A percentile compares a stretch with the other conserved stretches of the same genome.
phyloP scores from a whole-genome alignment of 2,797 vertebrate genomes.

The Anas capensis region DNA sequence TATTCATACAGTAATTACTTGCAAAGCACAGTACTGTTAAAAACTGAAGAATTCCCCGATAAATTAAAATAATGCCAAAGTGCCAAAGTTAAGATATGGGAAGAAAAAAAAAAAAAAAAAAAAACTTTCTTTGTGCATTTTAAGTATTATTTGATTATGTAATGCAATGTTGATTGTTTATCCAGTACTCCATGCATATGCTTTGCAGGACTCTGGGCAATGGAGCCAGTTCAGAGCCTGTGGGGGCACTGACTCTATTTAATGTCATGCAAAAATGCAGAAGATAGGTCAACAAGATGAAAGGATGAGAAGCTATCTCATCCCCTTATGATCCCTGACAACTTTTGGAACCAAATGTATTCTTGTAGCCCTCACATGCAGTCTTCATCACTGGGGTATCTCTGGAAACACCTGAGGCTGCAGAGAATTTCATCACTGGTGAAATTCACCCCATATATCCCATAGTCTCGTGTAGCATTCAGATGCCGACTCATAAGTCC shows the following conservation, averaged over 20 bases:
- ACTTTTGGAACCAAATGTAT: too few species aligned
- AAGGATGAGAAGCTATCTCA: not conserved
- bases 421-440: not conserved
- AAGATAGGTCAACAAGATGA: not conserved
- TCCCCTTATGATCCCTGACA: not conserved
- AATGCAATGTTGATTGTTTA: not conserved
- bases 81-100: not conserved
- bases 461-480: not conserved
- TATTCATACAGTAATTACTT: not conserved
- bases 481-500: not conserved
- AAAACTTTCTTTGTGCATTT: not conserved
- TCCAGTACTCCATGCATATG: accelerated
- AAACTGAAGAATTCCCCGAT: not conserved
- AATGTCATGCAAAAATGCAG: not conserved
- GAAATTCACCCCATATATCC: not conserved
- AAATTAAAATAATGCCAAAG: not conserved
- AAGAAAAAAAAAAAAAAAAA: too few species aligned
- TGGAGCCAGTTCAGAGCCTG: not conserved
- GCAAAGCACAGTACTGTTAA: not conserved
- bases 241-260: not conserved
- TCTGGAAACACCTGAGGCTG: not conserved
- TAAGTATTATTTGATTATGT: not conserved
- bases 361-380: too few species aligned
- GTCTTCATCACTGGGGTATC: too few species aligned
- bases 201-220: not conserved